These are phyloP conservation scores for Drosophila trapezifrons DNA, from an alignment of 1,140 invertebrate genomes.

Conservation along the genomic window DNA sequence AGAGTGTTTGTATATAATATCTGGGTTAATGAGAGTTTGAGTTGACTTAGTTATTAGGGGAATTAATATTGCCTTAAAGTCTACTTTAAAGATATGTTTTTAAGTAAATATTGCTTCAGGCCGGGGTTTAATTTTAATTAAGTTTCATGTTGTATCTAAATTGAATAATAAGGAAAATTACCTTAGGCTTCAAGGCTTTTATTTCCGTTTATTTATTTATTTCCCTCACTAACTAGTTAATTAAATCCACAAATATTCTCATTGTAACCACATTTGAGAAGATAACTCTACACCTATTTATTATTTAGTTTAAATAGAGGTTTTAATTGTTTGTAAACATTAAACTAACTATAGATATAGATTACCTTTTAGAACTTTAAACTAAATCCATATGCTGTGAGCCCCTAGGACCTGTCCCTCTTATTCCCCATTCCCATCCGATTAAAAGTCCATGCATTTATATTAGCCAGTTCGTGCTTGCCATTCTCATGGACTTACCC, in stretches of 20 bases:
- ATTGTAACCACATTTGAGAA: no score
- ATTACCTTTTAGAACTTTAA: not conserved
- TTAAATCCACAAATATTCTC: no score
- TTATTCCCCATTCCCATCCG: not conserved
- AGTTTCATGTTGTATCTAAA: no score
- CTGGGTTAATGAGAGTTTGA: not conserved
- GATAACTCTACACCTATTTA: no score
- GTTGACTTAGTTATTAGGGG: no score
- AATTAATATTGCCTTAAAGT: not conserved
- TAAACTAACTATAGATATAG: not conserved
- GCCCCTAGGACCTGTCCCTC: not conserved
- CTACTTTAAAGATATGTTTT: no score
- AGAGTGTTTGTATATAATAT: not conserved
- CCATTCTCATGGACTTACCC: slow-evolving; percentile 14
- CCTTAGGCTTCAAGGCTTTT: rapidly evolving
- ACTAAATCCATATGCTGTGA: not conserved
- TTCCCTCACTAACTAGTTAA: not conserved
- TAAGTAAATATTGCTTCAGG: no score
- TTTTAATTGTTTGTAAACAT: not conserved
- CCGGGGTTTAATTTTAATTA: not conserved
- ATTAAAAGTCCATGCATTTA: slow-evolving; percentile 40
- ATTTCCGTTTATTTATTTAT: not conserved
- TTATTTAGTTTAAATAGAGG: not conserved
- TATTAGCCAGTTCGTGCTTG: slow-evolving; percentile 28
- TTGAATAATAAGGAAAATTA: not conserved